A percentile compares a stretch with the other conserved stretches of the same genome.
Conservation (phyloP, 2,113 vertebrate species). For the Gasterosteus aculeatus region DNA sequence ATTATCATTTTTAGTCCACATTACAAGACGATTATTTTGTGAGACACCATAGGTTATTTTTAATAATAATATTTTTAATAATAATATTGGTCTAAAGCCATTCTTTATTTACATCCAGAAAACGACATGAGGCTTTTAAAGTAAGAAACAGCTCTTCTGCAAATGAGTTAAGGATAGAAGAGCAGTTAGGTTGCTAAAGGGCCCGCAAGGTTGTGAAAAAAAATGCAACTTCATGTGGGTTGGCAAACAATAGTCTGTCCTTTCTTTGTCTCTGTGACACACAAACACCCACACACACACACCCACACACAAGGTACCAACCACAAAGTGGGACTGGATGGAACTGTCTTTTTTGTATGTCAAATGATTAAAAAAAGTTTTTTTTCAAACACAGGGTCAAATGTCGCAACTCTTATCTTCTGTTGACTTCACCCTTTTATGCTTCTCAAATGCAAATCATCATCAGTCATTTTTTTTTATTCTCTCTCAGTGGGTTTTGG, state of each 20-base stretch:
- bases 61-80: no score
- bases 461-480: background rate
- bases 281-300: background rate
- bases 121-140: background rate
- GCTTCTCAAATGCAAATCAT: background rate
- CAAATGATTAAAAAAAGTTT: background rate
- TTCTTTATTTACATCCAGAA: background rate
- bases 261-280: background rate
- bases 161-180: conserved; percentile 11
- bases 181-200: conserved; percentile 12
- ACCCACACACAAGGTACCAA: background rate
- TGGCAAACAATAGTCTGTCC: conserved; percentile 11
- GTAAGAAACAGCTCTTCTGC: background rate
- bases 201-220: conserved; percentile 24
- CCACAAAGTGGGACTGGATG: background rate
- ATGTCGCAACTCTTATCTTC: background rate
- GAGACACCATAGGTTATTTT: no score
- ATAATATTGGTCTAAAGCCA: no score
- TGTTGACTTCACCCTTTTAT: no score
- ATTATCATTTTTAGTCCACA: no score
- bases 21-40: no score
- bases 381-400: background rate
- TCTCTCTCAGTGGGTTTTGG: background rate
- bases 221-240: conserved; percentile 14
- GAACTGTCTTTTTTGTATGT: background rate